A percentile compares a stretch with the other conserved stretches of the same genome.
These are phyloP conservation scores for Triops cancriformis DNA, from an alignment of 1,140 invertebrate species.

Conservation along the genomic window DNA sequence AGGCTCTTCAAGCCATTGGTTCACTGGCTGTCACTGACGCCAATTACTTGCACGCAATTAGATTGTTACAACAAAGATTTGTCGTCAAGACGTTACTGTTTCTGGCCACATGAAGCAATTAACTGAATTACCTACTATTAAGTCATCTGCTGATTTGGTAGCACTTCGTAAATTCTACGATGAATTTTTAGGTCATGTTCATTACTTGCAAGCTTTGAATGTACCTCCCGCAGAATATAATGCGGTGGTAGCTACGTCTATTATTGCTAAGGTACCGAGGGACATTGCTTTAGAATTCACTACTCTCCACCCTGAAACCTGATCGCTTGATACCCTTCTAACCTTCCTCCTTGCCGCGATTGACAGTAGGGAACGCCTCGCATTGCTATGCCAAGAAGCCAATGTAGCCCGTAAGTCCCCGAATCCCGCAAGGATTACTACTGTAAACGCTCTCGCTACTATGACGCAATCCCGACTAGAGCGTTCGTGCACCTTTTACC, in stretches of 20 bases:
- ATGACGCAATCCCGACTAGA: background rate
- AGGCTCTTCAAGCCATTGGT: too few relatives aligned
- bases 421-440: background rate
- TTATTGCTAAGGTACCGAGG: background rate
- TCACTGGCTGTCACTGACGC: background rate
- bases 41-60: background rate
- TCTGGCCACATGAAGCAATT: too few relatives aligned
- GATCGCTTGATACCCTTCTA: background rate
- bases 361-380: background rate
- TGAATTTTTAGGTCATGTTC: background rate
- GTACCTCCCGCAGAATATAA: too few relatives aligned
- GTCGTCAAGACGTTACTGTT: background rate
- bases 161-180: background rate
- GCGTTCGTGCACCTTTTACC: background rate
- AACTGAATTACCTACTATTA: background rate
- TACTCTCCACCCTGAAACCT: background rate
- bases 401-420: background rate
- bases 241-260: background rate
- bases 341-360: too few relatives aligned
- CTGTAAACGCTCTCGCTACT: background rate
- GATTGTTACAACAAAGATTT: background rate
- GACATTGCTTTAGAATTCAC: background rate
- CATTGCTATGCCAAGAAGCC: background rate
- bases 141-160: background rate
- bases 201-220: background rate